Percentiles rank a stretch among this genome's conserved stretches.
phyloP scores from a whole-genome alignment of 2,888 invertebrate species.

The Andrena trimmerana region DNA sequence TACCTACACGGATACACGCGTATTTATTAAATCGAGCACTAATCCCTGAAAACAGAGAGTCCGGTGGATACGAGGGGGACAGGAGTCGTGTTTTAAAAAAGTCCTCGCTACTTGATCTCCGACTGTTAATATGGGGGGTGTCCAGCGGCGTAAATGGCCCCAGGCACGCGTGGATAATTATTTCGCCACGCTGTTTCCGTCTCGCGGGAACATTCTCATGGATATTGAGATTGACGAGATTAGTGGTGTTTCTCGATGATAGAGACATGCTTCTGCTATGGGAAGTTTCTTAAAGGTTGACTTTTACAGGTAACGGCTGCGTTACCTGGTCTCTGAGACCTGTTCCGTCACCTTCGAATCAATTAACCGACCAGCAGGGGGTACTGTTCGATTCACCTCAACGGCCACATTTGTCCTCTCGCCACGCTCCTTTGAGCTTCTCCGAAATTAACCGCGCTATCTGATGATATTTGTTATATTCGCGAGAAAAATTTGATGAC shows the following conservation, averaged over 20 bases:
- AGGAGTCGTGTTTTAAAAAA: constrained; percentile 30
- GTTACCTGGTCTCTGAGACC: too few species aligned
- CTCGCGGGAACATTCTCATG: neutral
- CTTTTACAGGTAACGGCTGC: too few species aligned
- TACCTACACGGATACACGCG: constrained; percentile 71
- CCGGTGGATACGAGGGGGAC: constrained; percentile 27
- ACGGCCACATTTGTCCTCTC: neutral
- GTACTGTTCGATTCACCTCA: too few species aligned
- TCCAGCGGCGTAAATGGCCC: neutral
- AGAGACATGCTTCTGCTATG: too few species aligned
- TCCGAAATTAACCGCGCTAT: neutral
- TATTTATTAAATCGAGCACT: constrained; percentile 71
- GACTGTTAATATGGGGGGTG: neutral
- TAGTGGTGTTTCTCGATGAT: too few species aligned
- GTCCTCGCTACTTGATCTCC: constrained; percentile 10
- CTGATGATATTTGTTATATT: neutral
- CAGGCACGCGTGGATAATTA: neutral
- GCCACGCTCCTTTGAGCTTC: neutral
- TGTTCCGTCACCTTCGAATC: too few species aligned
- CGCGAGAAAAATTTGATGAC: neutral
- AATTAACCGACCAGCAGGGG: too few species aligned
- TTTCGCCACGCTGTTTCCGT: neutral
- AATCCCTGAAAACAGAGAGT: constrained; percentile 63
- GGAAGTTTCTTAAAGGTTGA: too few species aligned
- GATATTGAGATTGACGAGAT: too few species aligned